Evolutionary conservation across 2,113 vertebrate species (phyloP), one percentile per base, ranked within the genome.

Genomic region (Mustelus asterias): DNA sequence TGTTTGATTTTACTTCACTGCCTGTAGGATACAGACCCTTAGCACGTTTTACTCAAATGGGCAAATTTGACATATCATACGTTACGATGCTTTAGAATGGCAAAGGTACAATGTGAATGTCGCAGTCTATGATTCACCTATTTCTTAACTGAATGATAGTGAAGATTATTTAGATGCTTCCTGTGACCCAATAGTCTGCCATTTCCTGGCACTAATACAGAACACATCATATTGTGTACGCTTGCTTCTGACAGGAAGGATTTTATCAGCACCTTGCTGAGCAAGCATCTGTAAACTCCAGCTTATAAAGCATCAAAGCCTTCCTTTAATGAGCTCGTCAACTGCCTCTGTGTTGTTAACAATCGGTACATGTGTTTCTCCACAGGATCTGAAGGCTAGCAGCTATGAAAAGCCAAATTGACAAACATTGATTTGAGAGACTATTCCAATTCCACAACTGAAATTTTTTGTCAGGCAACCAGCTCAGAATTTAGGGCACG

Each of bases 271-370:
- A 65, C 33, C 89, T 93, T 37, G 60, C 89, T 65, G 89, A 65
- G 89, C 89, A 65, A 93, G 89, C 89, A 93, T 63, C 58, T 93
- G 60, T 93, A 65, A 65, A n/a, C 60, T 63, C 16, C 29, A 65
- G 29, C 60, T 92, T 93, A 65, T 37, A 93, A 93, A 93, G 89
- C 60, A 93, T 93, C 89, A 93, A 93, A 93, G 89, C 33, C 89
- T 93, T 93, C 33, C 29, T 37, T 63, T 65, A 93, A 93, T 65
- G 29, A 92, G 60, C 89, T 65, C 37, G 3, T 92, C 58, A n/a
- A 2, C n/a, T 65, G 33, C 33, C 60, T n/a, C 89, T 33, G 89
- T 60, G 18, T 65, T 92, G 89, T 92, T 65, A 65, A 65, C n/a
- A 92, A 92, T 60, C 33, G 37, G n/a, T 65, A 37, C 89, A 93